Conservation (phyloP, 2,888 invertebrate species). For the Hyppa rectilinea region DNA sequence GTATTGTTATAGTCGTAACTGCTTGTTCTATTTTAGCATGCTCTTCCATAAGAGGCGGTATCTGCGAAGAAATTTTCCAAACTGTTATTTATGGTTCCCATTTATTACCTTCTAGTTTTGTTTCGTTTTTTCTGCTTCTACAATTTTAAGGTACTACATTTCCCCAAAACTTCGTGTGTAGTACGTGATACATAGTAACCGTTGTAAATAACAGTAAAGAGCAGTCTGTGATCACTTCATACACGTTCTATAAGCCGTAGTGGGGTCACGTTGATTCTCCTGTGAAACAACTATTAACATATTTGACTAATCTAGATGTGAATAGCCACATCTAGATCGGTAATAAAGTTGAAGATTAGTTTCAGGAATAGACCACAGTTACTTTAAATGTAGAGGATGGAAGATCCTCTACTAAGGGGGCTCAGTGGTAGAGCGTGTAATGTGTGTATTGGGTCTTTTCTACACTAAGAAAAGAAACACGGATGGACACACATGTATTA, state of each 20-base stretch:
- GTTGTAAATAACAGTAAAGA: conserved; percentile 63
- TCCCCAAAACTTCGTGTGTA: neutral
- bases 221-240: conserved; percentile 70
- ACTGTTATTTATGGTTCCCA: neutral
- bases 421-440: too few species aligned
- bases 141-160: neutral
- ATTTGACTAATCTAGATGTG: neutral
- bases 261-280: conserved; percentile 56
- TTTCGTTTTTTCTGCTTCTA: neutral
- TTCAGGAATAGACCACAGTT: too few species aligned
- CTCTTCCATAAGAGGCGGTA: neutral
- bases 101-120: neutral
- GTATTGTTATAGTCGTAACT: neutral
- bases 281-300: conserved; percentile 52
- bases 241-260: conserved; percentile 63
- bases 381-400: too few species aligned
- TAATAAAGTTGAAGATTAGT: neutral
- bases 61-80: neutral
- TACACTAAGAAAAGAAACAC: too few species aligned
- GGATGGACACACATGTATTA: too few species aligned
- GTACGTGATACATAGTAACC: conserved; percentile 19
- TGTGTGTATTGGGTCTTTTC: too few species aligned
- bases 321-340: neutral
- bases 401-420: too few species aligned
- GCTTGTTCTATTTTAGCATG: neutral